Evolutionary conservation across 2,888 invertebrate species (phyloP).

Genomic region (Hirudinaria manillensis): DNA sequence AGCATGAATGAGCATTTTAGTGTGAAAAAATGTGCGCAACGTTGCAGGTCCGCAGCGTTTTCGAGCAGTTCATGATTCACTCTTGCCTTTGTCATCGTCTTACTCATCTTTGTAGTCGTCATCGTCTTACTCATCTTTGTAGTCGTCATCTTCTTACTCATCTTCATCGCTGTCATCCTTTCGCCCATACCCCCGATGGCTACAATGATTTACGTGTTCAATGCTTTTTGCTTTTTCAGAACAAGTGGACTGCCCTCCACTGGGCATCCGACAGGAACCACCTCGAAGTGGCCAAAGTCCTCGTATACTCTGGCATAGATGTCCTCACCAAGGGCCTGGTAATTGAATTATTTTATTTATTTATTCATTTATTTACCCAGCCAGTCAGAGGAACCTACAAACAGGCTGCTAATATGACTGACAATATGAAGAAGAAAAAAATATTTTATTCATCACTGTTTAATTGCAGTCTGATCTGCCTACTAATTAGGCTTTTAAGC

Average conservation of each 20-base stretch:
- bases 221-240: slow-evolving; percentile 44
- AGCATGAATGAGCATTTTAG: too few relatives aligned
- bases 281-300: slow-evolving; percentile 47
- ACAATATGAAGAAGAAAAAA: neutral
- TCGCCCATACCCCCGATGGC: too few relatives aligned
- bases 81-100: too few relatives aligned
- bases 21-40: too few relatives aligned
- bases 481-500: too few relatives aligned
- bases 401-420: neutral
- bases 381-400: neutral
- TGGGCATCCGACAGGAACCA: slow-evolving; percentile 53
- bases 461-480: too few relatives aligned
- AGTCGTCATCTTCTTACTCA: neutral
- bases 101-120: neutral
- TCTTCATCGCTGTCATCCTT: neutral
- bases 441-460: too few relatives aligned
- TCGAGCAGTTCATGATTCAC: too few relatives aligned
- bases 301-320: slow-evolving; percentile 51
- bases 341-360: slow-evolving; percentile 2
- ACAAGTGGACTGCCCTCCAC: slow-evolving; percentile 53
- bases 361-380: neutral
- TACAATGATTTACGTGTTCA: too few relatives aligned
- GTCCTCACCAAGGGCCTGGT: slow-evolving; percentile 48
- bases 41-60: too few relatives aligned
- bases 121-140: neutral